These are phyloP conservation scores for Eledona agricola DNA, from an alignment of 2,888 invertebrate genomes.

Conservation along the genomic window DNA sequence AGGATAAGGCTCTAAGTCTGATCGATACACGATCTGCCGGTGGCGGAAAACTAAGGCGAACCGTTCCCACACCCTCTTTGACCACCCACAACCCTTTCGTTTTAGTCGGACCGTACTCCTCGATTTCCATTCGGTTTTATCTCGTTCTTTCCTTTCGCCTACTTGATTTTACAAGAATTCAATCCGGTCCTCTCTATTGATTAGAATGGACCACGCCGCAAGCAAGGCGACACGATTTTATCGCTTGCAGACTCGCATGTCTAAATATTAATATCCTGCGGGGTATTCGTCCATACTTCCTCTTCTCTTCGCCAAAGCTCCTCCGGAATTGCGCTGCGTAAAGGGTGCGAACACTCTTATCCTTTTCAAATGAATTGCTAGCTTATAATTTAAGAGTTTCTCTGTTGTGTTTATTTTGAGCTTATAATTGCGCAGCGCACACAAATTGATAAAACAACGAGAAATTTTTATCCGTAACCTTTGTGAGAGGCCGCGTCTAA, in stretches of 20 bases:
- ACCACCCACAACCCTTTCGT: conserved; percentile 32
- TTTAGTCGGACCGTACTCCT: conserved; percentile 31
- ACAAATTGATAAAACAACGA: too few species aligned
- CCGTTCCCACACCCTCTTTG: conserved; percentile 10
- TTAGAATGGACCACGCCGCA: conserved; percentile 30
- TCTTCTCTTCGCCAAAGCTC: too few species aligned
- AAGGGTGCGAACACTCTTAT: too few species aligned
- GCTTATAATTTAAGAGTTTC: too few species aligned
- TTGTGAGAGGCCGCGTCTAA: too few species aligned
- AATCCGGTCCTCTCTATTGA: conserved; percentile 33
- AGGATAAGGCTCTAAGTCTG: conserved; percentile 29
- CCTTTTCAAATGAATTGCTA: too few species aligned
- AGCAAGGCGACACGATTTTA: conserved; percentile 27
- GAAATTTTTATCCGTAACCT: too few species aligned
- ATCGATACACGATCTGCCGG: conserved; percentile 32
- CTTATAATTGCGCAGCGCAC: too few species aligned
- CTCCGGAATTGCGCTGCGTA: too few species aligned
- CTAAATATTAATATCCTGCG: conserved; percentile 14
- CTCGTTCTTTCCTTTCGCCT: conserved; percentile 34
- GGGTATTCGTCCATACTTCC: conserved; percentile 5
- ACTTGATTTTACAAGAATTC: conserved; percentile 39
- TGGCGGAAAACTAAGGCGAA: conserved; percentile 12
- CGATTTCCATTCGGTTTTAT: conserved; percentile 38
- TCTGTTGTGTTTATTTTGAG: too few species aligned
- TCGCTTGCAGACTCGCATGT: conserved; percentile 15